Conservation (phyloP, 2,888 invertebrate genomes). For the Netelia virgata region DNA sequence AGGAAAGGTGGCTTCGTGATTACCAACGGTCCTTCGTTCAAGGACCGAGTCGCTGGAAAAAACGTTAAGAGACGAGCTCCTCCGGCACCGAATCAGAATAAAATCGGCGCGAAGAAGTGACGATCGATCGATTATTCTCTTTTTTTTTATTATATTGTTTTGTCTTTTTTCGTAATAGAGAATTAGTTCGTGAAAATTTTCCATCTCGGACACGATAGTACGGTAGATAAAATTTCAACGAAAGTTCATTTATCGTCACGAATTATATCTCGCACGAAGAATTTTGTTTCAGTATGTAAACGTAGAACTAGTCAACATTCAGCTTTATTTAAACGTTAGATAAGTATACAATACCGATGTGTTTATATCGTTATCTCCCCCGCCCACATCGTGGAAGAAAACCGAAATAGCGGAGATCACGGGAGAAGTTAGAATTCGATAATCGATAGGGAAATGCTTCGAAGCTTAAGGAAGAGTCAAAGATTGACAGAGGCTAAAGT, state of each 20-base stretch:
- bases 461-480: neutral
- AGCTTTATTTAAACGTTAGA: slow-evolving; percentile 62
- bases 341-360: slow-evolving; percentile 21
- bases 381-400: too few species aligned
- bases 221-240: neutral
- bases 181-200: neutral
- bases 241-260: neutral
- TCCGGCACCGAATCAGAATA: slow-evolving; percentile 77
- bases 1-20: slow-evolving; percentile 85
- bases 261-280: neutral
- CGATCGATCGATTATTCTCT: neutral
- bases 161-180: too few species aligned
- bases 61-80: slow-evolving; percentile 81
- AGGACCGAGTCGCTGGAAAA: slow-evolving; percentile 77
- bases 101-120: slow-evolving; percentile 57
- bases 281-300: slow-evolving; percentile 31
- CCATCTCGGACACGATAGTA: neutral
- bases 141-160: neutral
- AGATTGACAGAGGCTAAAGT: neutral
- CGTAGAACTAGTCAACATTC: slow-evolving; percentile 70
- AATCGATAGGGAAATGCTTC: too few species aligned
- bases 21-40: slow-evolving; percentile 73
- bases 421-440: too few species aligned
- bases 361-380: neutral
- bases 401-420: too few species aligned